These are phyloP conservation scores for Rhagologus leucostigma DNA, from an alignment of 2,113 vertebrate species.

Conservation along the genomic window DNA sequence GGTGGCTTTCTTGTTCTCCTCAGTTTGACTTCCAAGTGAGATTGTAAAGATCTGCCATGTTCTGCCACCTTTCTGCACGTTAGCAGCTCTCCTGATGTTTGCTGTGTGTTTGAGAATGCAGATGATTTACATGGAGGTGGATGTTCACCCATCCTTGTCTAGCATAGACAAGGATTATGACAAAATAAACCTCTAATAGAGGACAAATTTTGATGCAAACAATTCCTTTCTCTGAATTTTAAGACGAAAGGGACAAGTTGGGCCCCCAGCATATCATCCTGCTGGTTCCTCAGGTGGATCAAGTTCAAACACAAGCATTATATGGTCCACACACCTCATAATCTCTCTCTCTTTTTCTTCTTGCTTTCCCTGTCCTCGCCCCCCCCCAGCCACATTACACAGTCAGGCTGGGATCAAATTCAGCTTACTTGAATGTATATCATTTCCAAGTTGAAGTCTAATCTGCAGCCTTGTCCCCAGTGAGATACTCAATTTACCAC, in stretches of 20 bases:
- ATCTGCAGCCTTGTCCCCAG: conserved; percentile 20
- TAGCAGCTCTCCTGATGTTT: background rate
- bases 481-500: conserved; percentile 40
- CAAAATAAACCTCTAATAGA: background rate
- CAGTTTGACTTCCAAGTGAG: background rate
- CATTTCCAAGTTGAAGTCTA: conserved; percentile 47
- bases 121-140: background rate
- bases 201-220: background rate
- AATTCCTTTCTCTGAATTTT: background rate
- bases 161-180: background rate
- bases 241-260: background rate
- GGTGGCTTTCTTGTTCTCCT: background rate
- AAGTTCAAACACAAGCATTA: conserved; percentile 3
- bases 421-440: conserved; percentile 8
- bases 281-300: conserved; percentile 2
- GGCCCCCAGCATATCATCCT: background rate
- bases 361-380: background rate
- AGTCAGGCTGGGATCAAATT: conserved; percentile 25
- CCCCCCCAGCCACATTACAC: background rate
- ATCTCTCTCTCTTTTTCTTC: background rate
- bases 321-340: background rate
- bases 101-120: background rate
- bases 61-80: background rate
- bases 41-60: background rate
- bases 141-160: background rate